Base-by-base conservation (phyloP, 2,113 vertebrate genomes). In the Toxotes jaculatrix region DNA sequence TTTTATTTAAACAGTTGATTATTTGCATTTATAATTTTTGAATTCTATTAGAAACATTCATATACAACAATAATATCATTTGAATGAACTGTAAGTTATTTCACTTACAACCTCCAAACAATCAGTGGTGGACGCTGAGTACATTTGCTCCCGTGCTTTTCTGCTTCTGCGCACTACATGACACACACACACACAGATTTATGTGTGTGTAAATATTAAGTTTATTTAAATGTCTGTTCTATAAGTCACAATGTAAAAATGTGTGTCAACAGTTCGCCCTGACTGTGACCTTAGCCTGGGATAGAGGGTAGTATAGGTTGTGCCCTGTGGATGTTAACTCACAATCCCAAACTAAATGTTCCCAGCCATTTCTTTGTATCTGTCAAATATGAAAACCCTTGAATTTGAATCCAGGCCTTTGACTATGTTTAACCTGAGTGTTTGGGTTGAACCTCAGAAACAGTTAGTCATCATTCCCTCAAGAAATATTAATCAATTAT, bases 401-500 rank as follows among this genome's bases (percentile, higher is more conserved):
- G 79, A 84, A 85, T 90, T 91, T 80, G 76, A 79, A 88, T 87
- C 63, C 47, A 80, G 68, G 62, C 82, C 69, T 82, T 87, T 85
- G 87, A 90, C 84, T 79, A 56, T 87, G 86, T 88, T 94, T 93
- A 88, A 91, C 90, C 82, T 7, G 31, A 87, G 76, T 94, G 92
- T 94, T 94, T 93, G 87, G 87, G 79, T 78, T 91, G 87, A 91
- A 90, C 86, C 91, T 92, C 88, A 80, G 87, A 91, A 91, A 91
- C 83, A 68, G 95, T 95, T 94, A 95, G 94, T 92, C 95, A 96
- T 95, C 94, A 64, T 92, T 93, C 94, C 94, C 95, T 95, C 93
- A 92, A 96, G 94, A 95, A 95, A 96, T 94, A 95, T 95, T 94
- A 95, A 94, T 95, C 94, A 95, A 93, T 95, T 94, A 96, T 95